Base-by-base conservation (phyloP, 2,113 vertebrate genomes). In the Hemicordylus capensis region DNA sequence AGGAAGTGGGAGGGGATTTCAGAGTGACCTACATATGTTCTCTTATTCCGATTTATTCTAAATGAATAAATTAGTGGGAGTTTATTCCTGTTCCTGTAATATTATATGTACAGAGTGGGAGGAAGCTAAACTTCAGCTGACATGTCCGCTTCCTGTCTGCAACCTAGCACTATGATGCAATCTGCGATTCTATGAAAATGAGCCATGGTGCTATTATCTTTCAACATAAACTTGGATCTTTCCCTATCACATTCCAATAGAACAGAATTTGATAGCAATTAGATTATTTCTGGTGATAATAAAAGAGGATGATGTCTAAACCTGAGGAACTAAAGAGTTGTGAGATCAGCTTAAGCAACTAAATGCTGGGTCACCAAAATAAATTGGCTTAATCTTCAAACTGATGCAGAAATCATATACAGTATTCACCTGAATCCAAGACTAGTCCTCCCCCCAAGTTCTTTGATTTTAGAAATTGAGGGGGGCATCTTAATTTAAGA, bases 21-120 rank as follows among this genome's bases (percentile, higher is more conserved):
- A 54, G 56, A 72, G 22, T 81, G 78, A 76, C 78, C 72, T 54
- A 76, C 64, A 58, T 85, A 61, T 88, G 56, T 77, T 63, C 42
- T 48, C 64, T 76, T 76, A 39, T 63, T 51, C 42, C 44, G 44
- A 72, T 70, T 72, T 81, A 54, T 63, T 76, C 64, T 76, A 76
- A 54, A 63, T 80, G 72, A 81, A 72, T 42, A 85, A 72, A 63
- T 34, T n/a, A 42, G 46, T 22, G 22, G 64, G 61, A 58, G 15
- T 56, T 31, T 70, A 22, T 81, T 85, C 58, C 74, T 56, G 6
- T 76, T 42, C 56, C 39, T 76, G 10, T 76, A 34, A 67, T 59
- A 31, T 76, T 82, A 20, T 72, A 42, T 19, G 44, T 51, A 44
- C 26, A 63, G n/a, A 39, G 20, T 17, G 6, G 54, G 44, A 26